Base-by-base conservation (phyloP, 2,797 vertebrate genomes). In the Falco concolor region DNA sequence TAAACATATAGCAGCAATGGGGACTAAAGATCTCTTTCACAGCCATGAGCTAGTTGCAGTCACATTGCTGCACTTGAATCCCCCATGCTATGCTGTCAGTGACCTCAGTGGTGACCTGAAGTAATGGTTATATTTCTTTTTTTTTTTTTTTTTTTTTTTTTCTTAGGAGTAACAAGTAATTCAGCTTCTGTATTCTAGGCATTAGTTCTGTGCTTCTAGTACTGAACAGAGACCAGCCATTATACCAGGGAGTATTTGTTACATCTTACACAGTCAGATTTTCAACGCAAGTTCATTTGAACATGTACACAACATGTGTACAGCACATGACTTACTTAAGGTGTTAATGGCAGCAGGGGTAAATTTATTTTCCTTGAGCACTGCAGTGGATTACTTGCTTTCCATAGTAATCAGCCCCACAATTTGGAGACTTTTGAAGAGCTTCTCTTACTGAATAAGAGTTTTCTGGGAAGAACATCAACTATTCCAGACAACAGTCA, bases 91-190 rank as follows among this genome's bases (percentile, higher is more conserved):
- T 57, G 94, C 52, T 93, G 80, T 80, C 93, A 87, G 74, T 95
- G 93, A 96, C 94, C 93, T 95, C 63, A 79, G 70, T 67, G 73
- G 52, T 87, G 93, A 95, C 94, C 93, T 89, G 75, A 84, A 95
- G 70, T 87, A 96, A 94, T 93, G 85, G 67, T 78, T 93, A 82
- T 79, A 65, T 88, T 86, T 83, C n/a, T 82, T n/a, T 77, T 44
- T 44, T 27, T 50, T 56, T 49, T 82, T n/a, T 77, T 44, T 44
- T 27, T 50, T 56, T 49, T 42, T 70, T 61, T 80, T 74, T 15
- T 34, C 80, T 79, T 59, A 44, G 57, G 57, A 94, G 63, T 60
- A 97, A 95, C 80, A 87, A 82, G n/a, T 70, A 78, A 87, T 85
- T 92, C 91, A 83, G 60, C n/a, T 89, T 90, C 91, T 79, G 53